A percentile compares a stretch with the other conserved stretches of the same genome.
Conservation (phyloP, 1,140 invertebrate species). For the Drosophila rufa region DNA sequence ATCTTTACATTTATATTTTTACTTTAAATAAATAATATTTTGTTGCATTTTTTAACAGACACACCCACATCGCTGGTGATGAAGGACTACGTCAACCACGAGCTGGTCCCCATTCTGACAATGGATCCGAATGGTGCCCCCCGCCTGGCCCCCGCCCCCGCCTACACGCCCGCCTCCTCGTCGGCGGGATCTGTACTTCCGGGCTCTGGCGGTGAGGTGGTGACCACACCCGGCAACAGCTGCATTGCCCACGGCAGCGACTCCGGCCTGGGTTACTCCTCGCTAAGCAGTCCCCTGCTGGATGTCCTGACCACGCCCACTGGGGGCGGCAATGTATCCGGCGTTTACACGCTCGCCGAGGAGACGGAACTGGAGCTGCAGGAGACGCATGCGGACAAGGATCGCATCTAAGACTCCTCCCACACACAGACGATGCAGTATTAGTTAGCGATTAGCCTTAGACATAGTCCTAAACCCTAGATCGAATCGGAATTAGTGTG, state of each 20-base stretch:
- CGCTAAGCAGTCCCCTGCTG: slow-evolving; percentile 63
- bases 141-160: slow-evolving; percentile 42
- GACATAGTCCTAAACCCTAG: slow-evolving; percentile 45
- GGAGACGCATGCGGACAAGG: slow-evolving; percentile 85
- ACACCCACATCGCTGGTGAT: slow-evolving; percentile 87
- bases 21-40: neutral
- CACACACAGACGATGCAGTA: slow-evolving; percentile 3
- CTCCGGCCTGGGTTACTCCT: slow-evolving; percentile 37
- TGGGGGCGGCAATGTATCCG: slow-evolving; percentile 47
- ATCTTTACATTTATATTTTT: too few species aligned
- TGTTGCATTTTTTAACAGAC: slow-evolving; percentile 71
- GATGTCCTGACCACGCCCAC: slow-evolving; percentile 72
- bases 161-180: slow-evolving; percentile 42
- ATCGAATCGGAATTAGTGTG: slow-evolving; percentile 37
- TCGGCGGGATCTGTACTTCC: neutral
- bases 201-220: slow-evolving; percentile 4
- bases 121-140: slow-evolving; percentile 78
- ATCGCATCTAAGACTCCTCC: slow-evolving; percentile 55
- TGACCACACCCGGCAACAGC: slow-evolving; percentile 37
- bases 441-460: slow-evolving; percentile 44
- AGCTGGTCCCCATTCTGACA: slow-evolving; percentile 83
- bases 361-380: slow-evolving; percentile 87
- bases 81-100: slow-evolving; percentile 83
- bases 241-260: slow-evolving; percentile 48
- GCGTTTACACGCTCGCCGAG: slow-evolving; percentile 88